These are phyloP conservation scores for Phortica okadai DNA, from an alignment of 2,888 invertebrate species.

Conservation along the genomic window DNA sequence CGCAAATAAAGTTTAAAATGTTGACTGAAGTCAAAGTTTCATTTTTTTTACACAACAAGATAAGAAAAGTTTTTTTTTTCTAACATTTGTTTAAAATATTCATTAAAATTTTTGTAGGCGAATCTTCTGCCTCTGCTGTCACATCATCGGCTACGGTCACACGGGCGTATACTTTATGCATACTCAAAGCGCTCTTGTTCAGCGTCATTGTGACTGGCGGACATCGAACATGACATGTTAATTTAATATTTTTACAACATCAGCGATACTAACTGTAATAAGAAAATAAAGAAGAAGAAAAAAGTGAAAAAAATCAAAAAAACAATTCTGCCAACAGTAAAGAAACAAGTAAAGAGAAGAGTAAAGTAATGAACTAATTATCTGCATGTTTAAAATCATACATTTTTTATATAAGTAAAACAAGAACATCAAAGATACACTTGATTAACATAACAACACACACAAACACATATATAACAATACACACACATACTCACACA, in stretches of 20 bases:
- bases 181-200: conserved; percentile 62
- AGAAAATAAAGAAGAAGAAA: conserved; percentile 6
- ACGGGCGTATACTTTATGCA: conserved; percentile 68
- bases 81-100: not conserved
- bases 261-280: conserved; percentile 21
- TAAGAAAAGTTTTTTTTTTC: not conserved
- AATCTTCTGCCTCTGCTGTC: conserved; percentile 76
- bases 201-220: conserved; percentile 64
- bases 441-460: conserved; percentile 26
- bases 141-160: conserved; percentile 74
- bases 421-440: conserved; percentile 38
- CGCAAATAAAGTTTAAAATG: too few relatives aligned
- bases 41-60: not conserved
- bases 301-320: conserved; percentile 28
- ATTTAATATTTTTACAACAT: conserved; percentile 37
- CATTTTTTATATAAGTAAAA: conserved; percentile 60
- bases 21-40: too few relatives aligned
- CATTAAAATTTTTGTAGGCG: conserved; percentile 58
- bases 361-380: conserved; percentile 30
- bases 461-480: conserved; percentile 9
- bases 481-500: conserved; percentile 8
- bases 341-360: conserved; percentile 31
- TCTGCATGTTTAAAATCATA: conserved; percentile 64
- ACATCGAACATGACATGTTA: conserved; percentile 72
- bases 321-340: conserved; percentile 36